Percentiles rank a stretch among this genome's conserved stretches.
phyloP scores from a whole-genome alignment of 35 echinoderm and acorn worm genomes.

The Eucidaris tribuloides region DNA sequence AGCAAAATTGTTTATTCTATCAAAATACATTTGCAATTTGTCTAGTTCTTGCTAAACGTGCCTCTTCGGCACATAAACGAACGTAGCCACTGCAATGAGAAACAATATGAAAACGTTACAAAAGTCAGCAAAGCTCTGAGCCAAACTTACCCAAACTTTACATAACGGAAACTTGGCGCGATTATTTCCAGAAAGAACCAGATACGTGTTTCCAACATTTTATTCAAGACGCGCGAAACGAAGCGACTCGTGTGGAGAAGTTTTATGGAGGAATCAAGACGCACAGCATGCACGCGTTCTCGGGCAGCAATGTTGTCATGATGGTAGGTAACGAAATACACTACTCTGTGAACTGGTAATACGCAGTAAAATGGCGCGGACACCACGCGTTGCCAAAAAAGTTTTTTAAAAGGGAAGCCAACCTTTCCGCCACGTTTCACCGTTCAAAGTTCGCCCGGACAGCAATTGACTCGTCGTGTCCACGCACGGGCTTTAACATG shows the following conservation, averaged over 20 bases:
- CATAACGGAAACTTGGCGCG: not conserved
- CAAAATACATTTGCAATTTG: no score
- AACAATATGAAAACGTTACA: not conserved
- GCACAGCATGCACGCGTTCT: not conserved
- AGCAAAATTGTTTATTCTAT: no score
- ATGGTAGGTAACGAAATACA: no score
- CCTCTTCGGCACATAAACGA: not conserved
- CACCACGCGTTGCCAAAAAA: no score
- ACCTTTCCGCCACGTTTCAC: no score
- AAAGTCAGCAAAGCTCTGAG: no score
- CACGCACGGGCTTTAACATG: not conserved
- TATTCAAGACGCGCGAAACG: not conserved
- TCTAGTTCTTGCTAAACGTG: not conserved
- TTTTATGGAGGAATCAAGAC: not conserved
- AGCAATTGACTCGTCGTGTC: not conserved
- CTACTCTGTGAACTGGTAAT: no score
- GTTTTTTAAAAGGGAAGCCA: no score
- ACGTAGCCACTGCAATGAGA: not conserved
- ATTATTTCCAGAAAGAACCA: not conserved
- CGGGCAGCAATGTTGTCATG: no score
- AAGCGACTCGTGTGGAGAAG: not conserved
- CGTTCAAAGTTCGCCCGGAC: conserved; percentile 2
- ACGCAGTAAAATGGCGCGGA: no score
- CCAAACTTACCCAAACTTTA: no score
- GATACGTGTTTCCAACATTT: no score